Conservation (phyloP, 2,888 invertebrate species). For the Machimus rusticus region DNA sequence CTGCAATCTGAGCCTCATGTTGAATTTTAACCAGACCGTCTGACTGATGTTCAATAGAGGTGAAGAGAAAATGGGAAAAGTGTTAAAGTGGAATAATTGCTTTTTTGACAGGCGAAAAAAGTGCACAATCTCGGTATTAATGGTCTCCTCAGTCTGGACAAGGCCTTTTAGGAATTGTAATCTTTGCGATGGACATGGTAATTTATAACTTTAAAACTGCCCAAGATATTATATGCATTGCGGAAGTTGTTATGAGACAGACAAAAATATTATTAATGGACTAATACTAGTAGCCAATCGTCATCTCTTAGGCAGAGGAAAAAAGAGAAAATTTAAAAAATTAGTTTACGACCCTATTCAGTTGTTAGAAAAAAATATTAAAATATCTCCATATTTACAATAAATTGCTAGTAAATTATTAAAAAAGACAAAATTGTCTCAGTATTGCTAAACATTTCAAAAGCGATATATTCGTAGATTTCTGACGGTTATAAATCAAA, state of each 20-base stretch:
- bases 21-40: constrained; percentile 34
- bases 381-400: no score
- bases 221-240: constrained; percentile 14
- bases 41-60: constrained; percentile 43
- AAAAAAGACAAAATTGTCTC: no score
- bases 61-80: constrained; percentile 45
- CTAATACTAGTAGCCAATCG: no score
- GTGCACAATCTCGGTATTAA: constrained; percentile 33
- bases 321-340: no score
- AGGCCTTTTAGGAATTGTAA: constrained; percentile 19
- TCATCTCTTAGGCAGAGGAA: no score
- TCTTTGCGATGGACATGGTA: constrained; percentile 3
- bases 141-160: constrained; percentile 9
- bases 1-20: neutral
- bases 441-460: no score
- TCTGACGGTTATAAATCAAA: no score
- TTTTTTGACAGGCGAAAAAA: constrained; percentile 33
- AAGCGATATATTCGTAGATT: no score
- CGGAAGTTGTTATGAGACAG: neutral
- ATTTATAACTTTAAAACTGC: constrained; percentile 33
- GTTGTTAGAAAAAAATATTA: no score
- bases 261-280: neutral
- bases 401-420: no score
- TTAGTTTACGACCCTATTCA: no score
- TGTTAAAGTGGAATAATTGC: constrained; percentile 41